phyloP scores from a whole-genome alignment of 2,797 vertebrate species.

The Remorina albescens region DNA sequence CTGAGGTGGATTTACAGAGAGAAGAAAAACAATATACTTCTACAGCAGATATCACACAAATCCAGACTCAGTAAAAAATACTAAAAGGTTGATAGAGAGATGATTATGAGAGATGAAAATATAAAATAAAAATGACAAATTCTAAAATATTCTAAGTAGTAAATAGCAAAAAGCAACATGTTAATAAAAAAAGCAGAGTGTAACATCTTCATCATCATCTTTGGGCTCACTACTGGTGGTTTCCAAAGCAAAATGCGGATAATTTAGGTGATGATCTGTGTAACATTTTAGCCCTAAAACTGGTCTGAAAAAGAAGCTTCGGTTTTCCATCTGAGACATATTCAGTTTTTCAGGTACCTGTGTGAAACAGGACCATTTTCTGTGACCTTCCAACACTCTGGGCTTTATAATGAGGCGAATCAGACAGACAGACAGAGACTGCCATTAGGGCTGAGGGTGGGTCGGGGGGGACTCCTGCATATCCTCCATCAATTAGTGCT shows the following conservation, averaged over 20 bases:
- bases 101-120: no score
- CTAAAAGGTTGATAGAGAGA: no score
- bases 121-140: no score
- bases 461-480: conserved; percentile 73
- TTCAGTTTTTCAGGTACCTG: conserved; percentile 74
- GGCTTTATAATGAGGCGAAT: conserved; percentile 89
- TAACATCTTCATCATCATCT: no score
- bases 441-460: conserved; percentile 78
- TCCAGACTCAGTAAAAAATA: no score
- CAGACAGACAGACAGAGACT: conserved; percentile 61
- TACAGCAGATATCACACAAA: no score
- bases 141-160: no score
- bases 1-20: no score
- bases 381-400: conserved; percentile 88
- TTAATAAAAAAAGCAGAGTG: no score
- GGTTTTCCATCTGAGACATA: neutral
- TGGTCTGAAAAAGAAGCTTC: neutral
- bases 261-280: no score
- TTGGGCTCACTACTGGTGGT: neutral
- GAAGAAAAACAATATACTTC: no score
- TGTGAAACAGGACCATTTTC: conserved; percentile 57
- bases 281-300: neutral
- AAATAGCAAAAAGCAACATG: no score
- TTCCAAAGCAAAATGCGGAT: neutral
- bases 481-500: conserved; percentile 88